Percentiles rank a stretch among this genome's conserved stretches.
Conservation (phyloP, 2,113 vertebrate genomes). For the Xiphias gladius region DNA sequence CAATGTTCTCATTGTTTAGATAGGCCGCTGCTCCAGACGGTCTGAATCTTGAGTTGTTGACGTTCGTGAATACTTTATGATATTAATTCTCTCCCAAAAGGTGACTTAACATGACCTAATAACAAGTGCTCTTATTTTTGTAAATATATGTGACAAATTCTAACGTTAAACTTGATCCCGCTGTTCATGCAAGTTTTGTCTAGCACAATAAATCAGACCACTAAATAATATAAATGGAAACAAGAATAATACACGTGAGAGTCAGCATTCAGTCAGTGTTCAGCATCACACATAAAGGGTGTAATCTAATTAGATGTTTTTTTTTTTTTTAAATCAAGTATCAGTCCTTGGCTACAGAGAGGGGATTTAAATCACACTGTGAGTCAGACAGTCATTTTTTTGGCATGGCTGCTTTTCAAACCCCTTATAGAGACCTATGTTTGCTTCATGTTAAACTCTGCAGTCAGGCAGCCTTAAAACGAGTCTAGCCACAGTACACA, state of each 20-base stretch:
- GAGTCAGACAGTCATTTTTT: conserved; percentile 49
- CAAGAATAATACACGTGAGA: conserved; percentile 71
- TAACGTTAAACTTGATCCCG: conserved; percentile 66
- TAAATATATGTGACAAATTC: conserved; percentile 79
- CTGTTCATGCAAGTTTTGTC: conserved; percentile 34
- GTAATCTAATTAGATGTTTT: conserved; percentile 74
- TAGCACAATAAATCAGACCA: conserved; percentile 76
- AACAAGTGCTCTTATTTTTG: conserved; percentile 77
- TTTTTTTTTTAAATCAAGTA: conserved; percentile 58
- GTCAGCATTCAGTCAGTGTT: conserved; percentile 37
- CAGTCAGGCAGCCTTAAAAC: conserved; percentile 15
- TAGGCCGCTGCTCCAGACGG: conserved; percentile 87
- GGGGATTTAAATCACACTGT: conserved; percentile 56
- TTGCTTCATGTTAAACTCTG: conserved; percentile 17
- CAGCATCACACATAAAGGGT: conserved; percentile 53
- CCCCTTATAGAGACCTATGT: conserved; percentile 18
- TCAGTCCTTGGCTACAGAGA: conserved; percentile 47
- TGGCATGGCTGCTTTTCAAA: conserved; percentile 45
- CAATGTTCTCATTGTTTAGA: conserved; percentile 89
- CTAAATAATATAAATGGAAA: conserved; percentile 71
- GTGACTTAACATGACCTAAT: conserved; percentile 75
- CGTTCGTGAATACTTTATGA: conserved; percentile 73
- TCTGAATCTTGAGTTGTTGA: conserved; percentile 82
- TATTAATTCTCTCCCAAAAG: conserved; percentile 77
- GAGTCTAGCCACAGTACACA: conserved; percentile 6